These are phyloP conservation scores for Catocala nupta DNA, from an alignment of 2,888 invertebrate species.

Conservation along the genomic window DNA sequence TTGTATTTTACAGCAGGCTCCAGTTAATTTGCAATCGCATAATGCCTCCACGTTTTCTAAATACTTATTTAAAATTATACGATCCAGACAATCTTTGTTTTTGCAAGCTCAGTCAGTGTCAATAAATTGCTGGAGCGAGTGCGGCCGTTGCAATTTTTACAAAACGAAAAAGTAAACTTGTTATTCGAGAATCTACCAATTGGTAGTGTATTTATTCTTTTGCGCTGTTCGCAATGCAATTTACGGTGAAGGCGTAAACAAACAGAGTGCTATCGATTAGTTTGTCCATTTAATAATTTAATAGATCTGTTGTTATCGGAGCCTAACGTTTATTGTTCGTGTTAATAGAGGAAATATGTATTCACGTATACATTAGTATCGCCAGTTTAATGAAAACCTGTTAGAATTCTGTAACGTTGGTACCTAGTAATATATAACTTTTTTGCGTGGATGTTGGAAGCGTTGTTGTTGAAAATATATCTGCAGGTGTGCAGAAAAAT, in stretches of 20 bases:
- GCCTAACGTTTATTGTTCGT: neutral
- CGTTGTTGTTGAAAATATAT: too few relatives aligned
- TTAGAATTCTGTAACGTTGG: too few relatives aligned
- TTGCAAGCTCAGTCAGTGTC: conserved; percentile 37
- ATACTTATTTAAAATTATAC: conserved; percentile 39
- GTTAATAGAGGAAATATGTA: neutral
- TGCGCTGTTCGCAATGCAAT: conserved; percentile 43
- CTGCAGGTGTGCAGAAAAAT: too few relatives aligned
- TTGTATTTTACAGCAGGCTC: conserved; percentile 1
- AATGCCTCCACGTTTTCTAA: conserved; percentile 25
- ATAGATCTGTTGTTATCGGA: neutral
- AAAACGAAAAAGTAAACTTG: conserved; percentile 57
- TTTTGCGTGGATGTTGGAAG: too few relatives aligned
- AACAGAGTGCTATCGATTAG: conserved; percentile 33
- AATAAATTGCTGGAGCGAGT: conserved; percentile 59
- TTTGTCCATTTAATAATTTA: neutral
- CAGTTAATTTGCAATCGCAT: conserved; percentile 26
- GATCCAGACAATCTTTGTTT: conserved; percentile 32
- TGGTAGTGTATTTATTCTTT: conserved; percentile 54
- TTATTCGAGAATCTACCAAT: conserved; percentile 54
- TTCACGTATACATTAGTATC: neutral
- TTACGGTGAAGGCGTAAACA: conserved; percentile 34
- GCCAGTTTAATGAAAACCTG: too few relatives aligned
- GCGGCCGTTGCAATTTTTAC: conserved; percentile 60
- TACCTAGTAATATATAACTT: too few relatives aligned